These are phyloP conservation scores for Strix aluco DNA, from an alignment of 2,113 vertebrate species.

Conservation along the genomic window DNA sequence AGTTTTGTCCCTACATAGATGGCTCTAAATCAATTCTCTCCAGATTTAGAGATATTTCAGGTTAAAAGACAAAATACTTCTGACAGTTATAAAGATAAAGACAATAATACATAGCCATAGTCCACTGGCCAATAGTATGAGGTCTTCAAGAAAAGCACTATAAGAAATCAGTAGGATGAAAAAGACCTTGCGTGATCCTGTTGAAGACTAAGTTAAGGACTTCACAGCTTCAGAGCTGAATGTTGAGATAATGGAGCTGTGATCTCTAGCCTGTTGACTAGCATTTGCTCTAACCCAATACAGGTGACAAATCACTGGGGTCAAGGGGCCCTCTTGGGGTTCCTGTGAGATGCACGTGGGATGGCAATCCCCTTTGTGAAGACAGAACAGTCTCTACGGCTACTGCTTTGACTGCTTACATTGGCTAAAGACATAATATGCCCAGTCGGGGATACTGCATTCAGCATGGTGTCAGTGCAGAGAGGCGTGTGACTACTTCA, in stretches of 20 bases:
- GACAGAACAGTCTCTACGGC: background rate
- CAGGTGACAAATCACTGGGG: background rate
- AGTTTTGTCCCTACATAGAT: background rate
- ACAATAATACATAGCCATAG: background rate
- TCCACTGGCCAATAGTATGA: background rate
- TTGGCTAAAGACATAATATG: background rate
- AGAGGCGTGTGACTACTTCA: too few relatives aligned
- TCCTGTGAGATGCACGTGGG: background rate
- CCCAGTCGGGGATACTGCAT: background rate
- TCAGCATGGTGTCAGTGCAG: background rate
- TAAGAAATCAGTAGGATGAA: background rate
- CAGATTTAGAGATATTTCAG: background rate
- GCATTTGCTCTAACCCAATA: background rate
- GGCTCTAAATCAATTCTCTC: background rate
- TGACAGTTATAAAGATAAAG: background rate
- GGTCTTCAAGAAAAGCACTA: background rate
- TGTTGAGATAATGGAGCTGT: background rate
- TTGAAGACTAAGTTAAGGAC: background rate
- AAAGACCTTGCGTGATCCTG: background rate
- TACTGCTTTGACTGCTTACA: background rate
- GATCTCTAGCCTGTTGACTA: background rate
- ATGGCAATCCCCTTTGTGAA: background rate
- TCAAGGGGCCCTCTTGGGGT: background rate
- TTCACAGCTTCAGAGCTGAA: background rate
- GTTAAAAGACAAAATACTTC: slow-evolving; percentile 3